Evolutionary conservation across 2,113 vertebrate genomes (phyloP), one percentile per base, ranked within the genome.

Genomic region (Antennarius striatus): DNA sequence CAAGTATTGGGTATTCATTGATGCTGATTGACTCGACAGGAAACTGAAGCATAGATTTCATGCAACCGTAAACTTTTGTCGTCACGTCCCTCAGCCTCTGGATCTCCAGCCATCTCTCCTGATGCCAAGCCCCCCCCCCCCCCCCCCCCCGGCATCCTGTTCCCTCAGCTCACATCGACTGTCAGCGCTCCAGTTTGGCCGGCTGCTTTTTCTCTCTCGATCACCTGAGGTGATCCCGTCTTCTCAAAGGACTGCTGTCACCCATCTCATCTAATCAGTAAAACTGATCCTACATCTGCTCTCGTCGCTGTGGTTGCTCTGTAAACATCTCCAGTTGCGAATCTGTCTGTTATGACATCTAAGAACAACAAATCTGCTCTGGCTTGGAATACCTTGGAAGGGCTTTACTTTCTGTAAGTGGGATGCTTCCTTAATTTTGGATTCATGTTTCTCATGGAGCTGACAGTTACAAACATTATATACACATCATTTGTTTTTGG

Each of bases 91-190:
- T 12, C 11, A 54, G 9, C 48, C 40, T 65, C 8, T 42, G 68
- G 47, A 30, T 66, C 36, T 50, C 1, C 0, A 40, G 64, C 51
- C 64, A 64, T 39, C 51, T 6, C 54, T 2, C 28, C 3, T 16
- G 1, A 5, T 40, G 45, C 13, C 62, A 52, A 6, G 17, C 22
- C 1, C 22, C 22, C 22, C 45, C 29, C 30, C 22, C 22, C 45
- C 29, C 30, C 45, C 29, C 0, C 59, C 49, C 43, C 67, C 13
- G 3, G 12, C 30, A 36, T 66, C 40, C 28, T 49, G 51, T 13
- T 64, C 8, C 45, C 53, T 70, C 66, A 60, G 43, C 57, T 56
- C 56, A 36, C 50, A 51, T 39, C 3, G 3, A 68, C 17, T 0
- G 4, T 52, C 60, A 55, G 42, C 32, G 52, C 57, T 76, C 49